These are phyloP conservation scores for Temnothorax rugatulus DNA, from an alignment of 2,888 invertebrate genomes.

Conservation along the genomic window DNA sequence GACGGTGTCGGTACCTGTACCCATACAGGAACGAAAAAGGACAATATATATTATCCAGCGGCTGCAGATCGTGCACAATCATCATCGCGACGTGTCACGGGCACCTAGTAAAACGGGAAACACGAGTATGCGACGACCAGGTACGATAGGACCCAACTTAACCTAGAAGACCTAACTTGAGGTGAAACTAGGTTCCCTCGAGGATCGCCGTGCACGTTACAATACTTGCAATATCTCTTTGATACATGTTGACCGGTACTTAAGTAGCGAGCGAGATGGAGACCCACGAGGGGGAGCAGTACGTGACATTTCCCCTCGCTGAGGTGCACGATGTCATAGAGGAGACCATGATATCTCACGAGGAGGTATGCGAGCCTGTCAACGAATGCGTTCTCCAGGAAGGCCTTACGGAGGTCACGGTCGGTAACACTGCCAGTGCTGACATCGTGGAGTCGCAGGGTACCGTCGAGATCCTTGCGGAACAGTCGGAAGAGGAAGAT, in stretches of 20 bases:
- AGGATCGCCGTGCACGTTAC: background rate
- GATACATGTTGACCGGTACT: background rate
- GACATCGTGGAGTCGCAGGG: slow-evolving; percentile 74
- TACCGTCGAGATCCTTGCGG: slow-evolving; percentile 78
- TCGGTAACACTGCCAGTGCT: slow-evolving; percentile 64
- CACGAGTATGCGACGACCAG: slow-evolving; percentile 18
- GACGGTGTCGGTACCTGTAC: background rate
- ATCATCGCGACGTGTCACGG: background rate
- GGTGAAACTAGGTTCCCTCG: slow-evolving; percentile 76
- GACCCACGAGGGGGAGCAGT: slow-evolving; percentile 81
- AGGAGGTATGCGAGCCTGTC: slow-evolving; percentile 82
- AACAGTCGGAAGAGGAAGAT: slow-evolving; percentile 79
- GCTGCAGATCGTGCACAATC: background rate
- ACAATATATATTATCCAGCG: slow-evolving; percentile 1
- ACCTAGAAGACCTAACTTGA: slow-evolving; percentile 64
- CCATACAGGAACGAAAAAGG: background rate
- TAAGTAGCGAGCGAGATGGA: slow-evolving; percentile 77
- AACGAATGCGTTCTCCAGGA: slow-evolving; percentile 78
- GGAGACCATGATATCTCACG: slow-evolving; percentile 80
- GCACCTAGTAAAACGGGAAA: background rate
- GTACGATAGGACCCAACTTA: slow-evolving; percentile 74
- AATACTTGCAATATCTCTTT: background rate
- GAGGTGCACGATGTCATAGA: slow-evolving; percentile 79
- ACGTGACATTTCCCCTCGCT: slow-evolving; percentile 80
- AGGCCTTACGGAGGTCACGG: slow-evolving; percentile 73